A percentile compares a stretch with the other conserved stretches of the same genome.
These are phyloP conservation scores for Axea sp. DNA, from an alignment of 2,888 invertebrate genomes.

Conservation along the genomic window DNA sequence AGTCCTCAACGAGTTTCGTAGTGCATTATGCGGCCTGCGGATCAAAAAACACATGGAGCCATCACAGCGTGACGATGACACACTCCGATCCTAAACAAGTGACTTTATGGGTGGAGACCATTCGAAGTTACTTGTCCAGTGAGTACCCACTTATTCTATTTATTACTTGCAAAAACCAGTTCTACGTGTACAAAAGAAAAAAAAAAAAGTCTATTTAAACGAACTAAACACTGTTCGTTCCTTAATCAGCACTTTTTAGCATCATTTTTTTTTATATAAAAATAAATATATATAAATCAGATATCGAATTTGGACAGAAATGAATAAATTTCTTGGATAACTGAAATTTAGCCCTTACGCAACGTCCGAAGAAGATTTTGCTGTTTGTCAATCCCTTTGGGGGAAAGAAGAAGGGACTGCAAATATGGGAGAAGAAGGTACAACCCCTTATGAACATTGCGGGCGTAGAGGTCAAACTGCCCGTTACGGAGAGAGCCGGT, in stretches of 20 bases:
- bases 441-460: conserved; percentile 84
- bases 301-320: no score
- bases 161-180: not conserved
- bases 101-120: conserved; percentile 83
- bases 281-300: no score
- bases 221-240: no score
- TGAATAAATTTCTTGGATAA: no score
- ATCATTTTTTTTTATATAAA: no score
- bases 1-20: conserved; percentile 80
- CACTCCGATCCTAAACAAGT: conserved; percentile 83
- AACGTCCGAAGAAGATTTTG: conserved; percentile 86
- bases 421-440: conserved; percentile 87
- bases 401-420: conserved; percentile 86
- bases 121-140: conserved; percentile 81
- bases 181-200: no score
- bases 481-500: conserved; percentile 87
- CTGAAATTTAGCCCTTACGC: conserved; percentile 80
- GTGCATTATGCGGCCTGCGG: conserved; percentile 83
- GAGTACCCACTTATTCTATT: conserved; percentile 69
- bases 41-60: conserved; percentile 82
- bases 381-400: conserved; percentile 93
- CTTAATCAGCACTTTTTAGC: no score
- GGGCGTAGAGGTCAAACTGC: conserved; percentile 84
- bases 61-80: conserved; percentile 81
- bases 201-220: no score